These are phyloP conservation scores for Simalia tracyae DNA, from an alignment of 2,797 vertebrate species.

Conservation along the genomic window DNA sequence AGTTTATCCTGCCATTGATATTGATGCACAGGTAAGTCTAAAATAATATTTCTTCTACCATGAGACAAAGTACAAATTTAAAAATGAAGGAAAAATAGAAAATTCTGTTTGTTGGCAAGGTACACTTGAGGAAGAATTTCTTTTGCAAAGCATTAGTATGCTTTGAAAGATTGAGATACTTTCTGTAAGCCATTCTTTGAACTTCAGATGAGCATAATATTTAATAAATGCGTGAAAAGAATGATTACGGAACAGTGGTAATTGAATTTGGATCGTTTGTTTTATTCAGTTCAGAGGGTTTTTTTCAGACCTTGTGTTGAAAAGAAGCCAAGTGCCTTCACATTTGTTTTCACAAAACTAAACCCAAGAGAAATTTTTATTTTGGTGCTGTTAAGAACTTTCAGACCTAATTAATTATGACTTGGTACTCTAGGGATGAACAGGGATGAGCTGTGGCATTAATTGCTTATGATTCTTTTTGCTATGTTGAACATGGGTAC, in stretches of 20 bases:
- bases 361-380: neutral
- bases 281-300: neutral
- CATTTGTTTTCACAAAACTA: neutral
- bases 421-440: neutral
- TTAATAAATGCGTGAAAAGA: neutral
- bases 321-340: neutral
- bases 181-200: neutral
- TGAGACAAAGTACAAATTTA: rapidly evolving
- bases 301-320: neutral
- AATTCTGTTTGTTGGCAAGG: neutral
- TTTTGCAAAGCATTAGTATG: neutral
- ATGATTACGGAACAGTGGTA: neutral
- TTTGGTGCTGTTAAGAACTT: neutral
- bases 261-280: neutral
- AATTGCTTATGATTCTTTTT: neutral
- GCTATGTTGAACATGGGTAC: neutral
- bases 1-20: constrained; percentile 83
- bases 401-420: neutral
- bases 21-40: constrained; percentile 79
- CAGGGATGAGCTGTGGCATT: neutral
- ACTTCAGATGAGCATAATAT: neutral
- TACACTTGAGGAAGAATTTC: neutral
- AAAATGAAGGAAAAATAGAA: neutral
- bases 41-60: neutral
- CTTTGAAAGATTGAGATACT: neutral